Base-by-base conservation (phyloP, 2,888 invertebrate genomes). In the Nomada fucata region DNA sequence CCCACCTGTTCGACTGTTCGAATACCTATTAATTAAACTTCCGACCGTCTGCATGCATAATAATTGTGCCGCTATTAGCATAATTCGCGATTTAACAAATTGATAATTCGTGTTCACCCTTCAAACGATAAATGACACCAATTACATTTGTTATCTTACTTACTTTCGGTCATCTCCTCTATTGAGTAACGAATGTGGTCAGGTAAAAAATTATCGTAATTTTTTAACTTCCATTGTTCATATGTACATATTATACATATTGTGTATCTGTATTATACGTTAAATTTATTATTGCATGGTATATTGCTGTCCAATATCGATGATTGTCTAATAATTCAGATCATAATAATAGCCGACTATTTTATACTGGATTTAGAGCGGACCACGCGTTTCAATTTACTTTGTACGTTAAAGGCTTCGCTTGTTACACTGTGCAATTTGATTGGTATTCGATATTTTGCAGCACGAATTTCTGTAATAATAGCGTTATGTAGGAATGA, bases 1-100 rank as follows among this genome's bases (percentile, higher is more conserved):
- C 60, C 64, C 59, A 53, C 29, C 60, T 59, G 64, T 59, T 59
- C 79, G 64, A 70, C 26, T 60, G 63, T 78, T 79, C 64, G 79
- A 70, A 70, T 79, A 65, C 26, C 64, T 64, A 79, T 78, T 79
- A 79, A 79, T 78, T 79, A 78, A 79, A 79, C 64, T 57, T 64
- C 61, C 15, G 70, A 65, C 64, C 52, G 70, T 79, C 79, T 65
- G 36, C 53, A 70, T 70, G 53, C 65, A 70, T 70, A 70, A 79
- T 79, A 60, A 78, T 18, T 47, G 64, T 36, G 29, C 44, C 70
- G 64, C 65, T 79, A 79, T 36, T 64, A 64, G 47, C 60, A 64
- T 79, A 78, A 78, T 78, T 79, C 53, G 53, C 26, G 53, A 13
- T 59, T 78, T 70, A 70, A 65, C 60, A 64, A 53, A 53, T 47